These are phyloP conservation scores for Pristionchus fissidentatus DNA, from an alignment of 2,888 invertebrate species.

Conservation along the genomic window DNA sequence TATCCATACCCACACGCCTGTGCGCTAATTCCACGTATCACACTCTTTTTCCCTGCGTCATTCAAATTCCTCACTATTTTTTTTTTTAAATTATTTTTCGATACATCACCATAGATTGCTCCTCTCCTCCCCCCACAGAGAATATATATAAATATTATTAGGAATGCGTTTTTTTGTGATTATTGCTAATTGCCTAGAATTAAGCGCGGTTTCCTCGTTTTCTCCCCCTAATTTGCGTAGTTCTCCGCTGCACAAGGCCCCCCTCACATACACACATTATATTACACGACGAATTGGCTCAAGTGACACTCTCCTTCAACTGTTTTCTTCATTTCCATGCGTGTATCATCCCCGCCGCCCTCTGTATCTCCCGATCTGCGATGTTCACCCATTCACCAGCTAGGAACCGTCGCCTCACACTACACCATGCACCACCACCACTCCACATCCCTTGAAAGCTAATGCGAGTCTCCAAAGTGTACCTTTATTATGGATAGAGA, in stretches of 20 bases:
- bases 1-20: not conserved
- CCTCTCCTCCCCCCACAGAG: not conserved
- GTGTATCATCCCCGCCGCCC: slow-evolving; percentile 3
- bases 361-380: not conserved
- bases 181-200: slow-evolving; percentile 28
- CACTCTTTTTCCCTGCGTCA: not conserved
- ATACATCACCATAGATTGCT: not conserved
- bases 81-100: no score
- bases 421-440: slow-evolving; percentile 22
- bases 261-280: not conserved
- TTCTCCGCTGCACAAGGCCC: not conserved
- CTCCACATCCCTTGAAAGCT: not conserved
- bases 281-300: slow-evolving; percentile 28
- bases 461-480: slow-evolving; percentile 45
- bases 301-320: slow-evolving; percentile 11
- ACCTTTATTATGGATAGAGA: slow-evolving; percentile 45
- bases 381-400: slow-evolving; percentile 15
- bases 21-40: slow-evolving; percentile 37
- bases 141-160: no score
- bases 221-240: slow-evolving; percentile 4
- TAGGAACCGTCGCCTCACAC: slow-evolving; percentile 32
- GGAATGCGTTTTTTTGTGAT: slow-evolving; percentile 32
- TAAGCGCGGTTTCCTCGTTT: slow-evolving; percentile 27
- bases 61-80: not conserved
- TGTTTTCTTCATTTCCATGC: not conserved